Conservation (phyloP, 2,888 invertebrate species). For the Auanema freiburgensis region DNA sequence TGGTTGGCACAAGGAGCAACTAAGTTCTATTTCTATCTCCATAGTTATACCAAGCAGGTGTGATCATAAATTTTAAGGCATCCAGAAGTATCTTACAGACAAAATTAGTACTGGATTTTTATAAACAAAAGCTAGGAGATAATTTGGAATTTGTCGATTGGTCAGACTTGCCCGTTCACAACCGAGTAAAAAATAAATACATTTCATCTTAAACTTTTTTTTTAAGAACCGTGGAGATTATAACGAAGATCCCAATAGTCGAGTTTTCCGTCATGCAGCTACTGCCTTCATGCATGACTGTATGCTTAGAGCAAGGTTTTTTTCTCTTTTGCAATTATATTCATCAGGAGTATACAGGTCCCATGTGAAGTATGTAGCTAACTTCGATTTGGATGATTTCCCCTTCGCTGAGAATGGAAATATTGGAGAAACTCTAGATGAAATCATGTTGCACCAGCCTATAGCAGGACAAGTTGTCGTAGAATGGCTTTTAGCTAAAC, state of each 20-base stretch:
- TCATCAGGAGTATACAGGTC: slow-evolving; percentile 16
- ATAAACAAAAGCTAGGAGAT: slow-evolving; percentile 32
- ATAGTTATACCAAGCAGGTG: slow-evolving; percentile 38
- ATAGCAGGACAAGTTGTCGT: slow-evolving; percentile 30
- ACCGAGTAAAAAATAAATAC: slow-evolving; percentile 16
- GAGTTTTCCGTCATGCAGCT: slow-evolving; percentile 32
- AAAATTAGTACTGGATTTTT: slow-evolving; percentile 30
- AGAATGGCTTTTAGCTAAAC: slow-evolving; percentile 32
- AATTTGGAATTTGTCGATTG: slow-evolving; percentile 34
- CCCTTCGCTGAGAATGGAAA: slow-evolving; percentile 22
- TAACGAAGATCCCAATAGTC: slow-evolving; percentile 28
- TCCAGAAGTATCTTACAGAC: slow-evolving; percentile 5
- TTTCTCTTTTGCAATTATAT: background rate
- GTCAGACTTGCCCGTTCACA: slow-evolving; percentile 36
- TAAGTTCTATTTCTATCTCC: slow-evolving; percentile 51
- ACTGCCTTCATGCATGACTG: slow-evolving; percentile 41
- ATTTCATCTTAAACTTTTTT: background rate
- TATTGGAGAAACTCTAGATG: slow-evolving; percentile 21
- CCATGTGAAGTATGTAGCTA: slow-evolving; percentile 34
- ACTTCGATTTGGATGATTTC: slow-evolving; percentile 38
- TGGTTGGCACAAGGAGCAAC: slow-evolving; percentile 52
- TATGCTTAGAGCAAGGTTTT: slow-evolving; percentile 31
- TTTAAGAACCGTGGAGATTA: slow-evolving; percentile 18
- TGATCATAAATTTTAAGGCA: background rate
- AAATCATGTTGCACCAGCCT: slow-evolving; percentile 18